phyloP scores from a whole-genome alignment of 1,140 invertebrate genomes.

The Rhysida immarginata region DNA sequence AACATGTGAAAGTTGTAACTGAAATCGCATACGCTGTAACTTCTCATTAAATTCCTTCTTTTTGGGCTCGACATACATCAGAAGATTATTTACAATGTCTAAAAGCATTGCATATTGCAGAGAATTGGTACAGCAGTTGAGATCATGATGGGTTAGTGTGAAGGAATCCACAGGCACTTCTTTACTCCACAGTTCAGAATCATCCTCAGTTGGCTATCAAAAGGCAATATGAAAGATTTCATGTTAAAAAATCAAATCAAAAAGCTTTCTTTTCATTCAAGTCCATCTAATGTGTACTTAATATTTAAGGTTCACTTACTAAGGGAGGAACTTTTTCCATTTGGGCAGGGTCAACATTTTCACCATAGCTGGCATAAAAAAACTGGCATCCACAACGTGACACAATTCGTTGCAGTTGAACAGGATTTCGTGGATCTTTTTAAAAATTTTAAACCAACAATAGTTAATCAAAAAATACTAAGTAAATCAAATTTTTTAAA shows the following conservation, averaged over 20 bases:
- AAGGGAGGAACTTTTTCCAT: constrained; percentile 44
- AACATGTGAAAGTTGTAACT: constrained; percentile 71
- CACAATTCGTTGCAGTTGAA: constrained; percentile 85
- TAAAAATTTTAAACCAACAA: too few relatives aligned
- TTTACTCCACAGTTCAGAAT: constrained; percentile 29
- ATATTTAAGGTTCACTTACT: constrained; percentile 6
- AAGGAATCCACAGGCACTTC: constrained; percentile 89
- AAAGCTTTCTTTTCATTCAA: too few relatives aligned
- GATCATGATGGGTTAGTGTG: constrained; percentile 93
- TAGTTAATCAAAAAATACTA: too few relatives aligned
- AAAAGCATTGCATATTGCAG: constrained; percentile 89
- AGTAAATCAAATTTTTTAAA: too few relatives aligned
- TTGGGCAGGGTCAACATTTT: constrained; percentile 51
- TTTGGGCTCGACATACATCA: constrained; percentile 91
- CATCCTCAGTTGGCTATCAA: constrained; percentile 16
- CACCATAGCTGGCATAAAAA: constrained; percentile 89
- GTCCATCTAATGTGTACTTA: too few relatives aligned
- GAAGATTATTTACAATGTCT: constrained; percentile 91
- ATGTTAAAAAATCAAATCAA: too few relatives aligned
- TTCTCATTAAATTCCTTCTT: constrained; percentile 79
- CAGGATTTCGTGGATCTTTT: constrained; percentile 13
- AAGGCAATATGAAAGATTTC: too few relatives aligned
- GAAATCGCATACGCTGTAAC: constrained; percentile 79
- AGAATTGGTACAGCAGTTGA: constrained; percentile 94
- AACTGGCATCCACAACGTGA: constrained; percentile 95